Evolutionary conservation across 1,140 invertebrate genomes (phyloP).

Genomic region (Tribolium madens): DNA sequence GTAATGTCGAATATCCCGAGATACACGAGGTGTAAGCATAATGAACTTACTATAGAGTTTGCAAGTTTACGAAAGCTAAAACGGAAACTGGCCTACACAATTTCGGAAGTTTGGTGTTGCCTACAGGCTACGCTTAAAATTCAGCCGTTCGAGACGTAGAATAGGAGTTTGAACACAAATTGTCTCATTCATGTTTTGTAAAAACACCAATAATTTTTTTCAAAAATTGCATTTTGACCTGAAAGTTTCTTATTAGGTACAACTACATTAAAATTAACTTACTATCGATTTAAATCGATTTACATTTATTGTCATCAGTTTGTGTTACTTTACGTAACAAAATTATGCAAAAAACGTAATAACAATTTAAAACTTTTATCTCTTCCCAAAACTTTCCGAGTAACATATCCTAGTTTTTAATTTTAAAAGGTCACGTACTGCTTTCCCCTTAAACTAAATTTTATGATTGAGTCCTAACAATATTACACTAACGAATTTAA

Average conservation of each 20-base stretch:
- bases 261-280: too few species aligned
- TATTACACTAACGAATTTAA: neutral
- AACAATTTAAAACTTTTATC: neutral
- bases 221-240: too few species aligned
- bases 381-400: neutral
- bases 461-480: neutral
- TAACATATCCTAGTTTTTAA: neutral
- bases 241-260: too few species aligned
- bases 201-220: too few species aligned
- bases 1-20: neutral
- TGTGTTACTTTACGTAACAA: too few species aligned
- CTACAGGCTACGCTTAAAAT: neutral
- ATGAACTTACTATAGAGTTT: neutral
- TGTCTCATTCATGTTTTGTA: neutral
- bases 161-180: neutral
- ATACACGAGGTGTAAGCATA: neutral
- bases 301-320: too few species aligned
- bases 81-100: neutral
- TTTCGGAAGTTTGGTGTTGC: neutral
- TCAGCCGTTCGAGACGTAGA: neutral
- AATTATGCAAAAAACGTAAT: too few species aligned
- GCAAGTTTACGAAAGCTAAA: neutral
- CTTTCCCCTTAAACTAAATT: neutral
- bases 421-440: neutral
- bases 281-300: too few species aligned